Conservation (phyloP, 2,797 vertebrate genomes). For the Semotilus atromaculatus region DNA sequence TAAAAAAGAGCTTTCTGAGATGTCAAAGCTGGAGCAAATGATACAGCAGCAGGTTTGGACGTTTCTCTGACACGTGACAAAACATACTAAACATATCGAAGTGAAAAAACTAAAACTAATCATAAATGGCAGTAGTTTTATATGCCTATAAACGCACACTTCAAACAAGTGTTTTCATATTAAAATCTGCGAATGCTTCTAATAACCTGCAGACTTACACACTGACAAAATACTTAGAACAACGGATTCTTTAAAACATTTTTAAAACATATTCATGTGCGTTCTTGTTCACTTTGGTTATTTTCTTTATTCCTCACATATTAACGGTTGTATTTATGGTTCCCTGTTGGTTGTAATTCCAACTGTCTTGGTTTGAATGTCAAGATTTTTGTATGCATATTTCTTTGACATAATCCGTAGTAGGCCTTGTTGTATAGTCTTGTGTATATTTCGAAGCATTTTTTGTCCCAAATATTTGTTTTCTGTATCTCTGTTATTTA, state of each 20-base stretch:
- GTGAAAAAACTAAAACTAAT: neutral
- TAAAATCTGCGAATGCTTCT: neutral
- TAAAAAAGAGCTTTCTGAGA: neutral
- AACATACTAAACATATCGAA: neutral
- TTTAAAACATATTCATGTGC: neutral
- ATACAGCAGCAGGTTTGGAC: neutral
- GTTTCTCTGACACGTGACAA: neutral
- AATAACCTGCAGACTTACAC: neutral
- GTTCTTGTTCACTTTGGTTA: too few relatives aligned
- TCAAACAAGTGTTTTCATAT: neutral
- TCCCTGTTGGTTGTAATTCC: too few relatives aligned
- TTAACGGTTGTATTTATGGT: too few relatives aligned
- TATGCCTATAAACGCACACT: neutral
- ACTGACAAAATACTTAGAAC: neutral
- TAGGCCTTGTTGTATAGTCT: too few relatives aligned
- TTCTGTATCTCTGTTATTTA: too few relatives aligned
- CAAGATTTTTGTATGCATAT: too few relatives aligned
- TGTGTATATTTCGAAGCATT: too few relatives aligned
- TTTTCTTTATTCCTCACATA: too few relatives aligned
- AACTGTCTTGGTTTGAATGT: too few relatives aligned
- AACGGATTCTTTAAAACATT: too few relatives aligned
- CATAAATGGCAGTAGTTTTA: neutral
- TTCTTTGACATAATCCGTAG: too few relatives aligned
- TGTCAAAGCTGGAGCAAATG: neutral
- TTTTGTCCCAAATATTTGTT: too few relatives aligned